phyloP scores from a whole-genome alignment of 2,797 vertebrate genomes.

The Squalus acanthias region DNA sequence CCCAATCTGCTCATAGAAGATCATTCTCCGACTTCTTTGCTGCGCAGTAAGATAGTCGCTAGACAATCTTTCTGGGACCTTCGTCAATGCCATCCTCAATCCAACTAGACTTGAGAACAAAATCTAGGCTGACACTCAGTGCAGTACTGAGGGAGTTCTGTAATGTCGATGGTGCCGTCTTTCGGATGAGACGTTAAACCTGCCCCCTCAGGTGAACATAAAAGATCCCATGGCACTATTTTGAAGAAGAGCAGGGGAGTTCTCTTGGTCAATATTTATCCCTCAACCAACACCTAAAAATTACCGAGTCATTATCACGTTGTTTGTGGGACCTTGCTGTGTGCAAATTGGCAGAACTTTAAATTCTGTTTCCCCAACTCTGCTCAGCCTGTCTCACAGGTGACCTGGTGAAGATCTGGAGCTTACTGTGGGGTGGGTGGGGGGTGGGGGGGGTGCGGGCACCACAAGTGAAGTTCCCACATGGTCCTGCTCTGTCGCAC shows the following conservation, averaged over 20 bases:
- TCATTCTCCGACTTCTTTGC: no score
- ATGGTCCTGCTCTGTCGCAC: no score
- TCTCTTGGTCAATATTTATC: not conserved
- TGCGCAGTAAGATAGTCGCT: not conserved
- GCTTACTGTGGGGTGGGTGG: no score
- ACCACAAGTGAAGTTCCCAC: no score
- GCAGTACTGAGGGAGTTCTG: not conserved
- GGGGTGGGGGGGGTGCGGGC: no score
- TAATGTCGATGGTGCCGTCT: not conserved
- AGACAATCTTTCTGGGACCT: not conserved
- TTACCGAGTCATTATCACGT: not conserved
- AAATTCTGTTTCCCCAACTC: no score
- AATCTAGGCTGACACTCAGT: not conserved
- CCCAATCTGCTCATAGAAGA: no score
- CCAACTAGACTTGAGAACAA: not conserved
- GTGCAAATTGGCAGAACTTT: not conserved
- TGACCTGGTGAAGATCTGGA: no score
- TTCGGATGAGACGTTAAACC: not conserved
- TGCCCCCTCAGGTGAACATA: no score
- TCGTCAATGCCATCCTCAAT: not conserved
- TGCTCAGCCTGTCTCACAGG: no score
- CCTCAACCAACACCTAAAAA: not conserved
- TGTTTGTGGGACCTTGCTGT: not conserved
- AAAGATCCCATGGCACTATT: not conserved
- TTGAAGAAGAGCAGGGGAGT: not conserved